Conservation (phyloP, 2,888 invertebrate species). For the Itoplectis maculator region DNA sequence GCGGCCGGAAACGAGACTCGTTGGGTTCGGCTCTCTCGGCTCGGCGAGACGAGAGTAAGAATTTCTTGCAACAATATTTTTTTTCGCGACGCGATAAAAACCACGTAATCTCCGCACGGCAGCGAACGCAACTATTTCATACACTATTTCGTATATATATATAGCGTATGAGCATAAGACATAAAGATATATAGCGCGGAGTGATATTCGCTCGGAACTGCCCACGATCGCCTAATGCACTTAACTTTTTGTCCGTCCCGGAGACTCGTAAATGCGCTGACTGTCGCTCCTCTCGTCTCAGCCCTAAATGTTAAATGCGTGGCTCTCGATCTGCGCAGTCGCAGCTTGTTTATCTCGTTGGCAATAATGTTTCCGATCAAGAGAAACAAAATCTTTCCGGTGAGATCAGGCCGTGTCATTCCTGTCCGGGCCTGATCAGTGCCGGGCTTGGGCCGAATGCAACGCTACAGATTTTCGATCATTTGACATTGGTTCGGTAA, state of each 20-base stretch:
- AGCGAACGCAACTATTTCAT: slow-evolving; percentile 1
- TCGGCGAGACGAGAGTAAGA: neutral
- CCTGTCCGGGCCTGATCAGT: too few species aligned
- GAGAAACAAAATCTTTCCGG: slow-evolving; percentile 45
- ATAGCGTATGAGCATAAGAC: slow-evolving; percentile 22
- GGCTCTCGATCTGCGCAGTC: slow-evolving; percentile 1
- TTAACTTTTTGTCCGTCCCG: slow-evolving; percentile 61
- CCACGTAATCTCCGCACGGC: slow-evolving; percentile 44
- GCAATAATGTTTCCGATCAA: slow-evolving; percentile 52
- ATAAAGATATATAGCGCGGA: too few species aligned
- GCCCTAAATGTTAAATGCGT: slow-evolving; percentile 29
- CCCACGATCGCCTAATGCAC: slow-evolving; percentile 66
- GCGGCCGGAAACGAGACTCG: slow-evolving; percentile 26
- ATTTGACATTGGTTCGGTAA: too few species aligned
- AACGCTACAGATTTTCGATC: too few species aligned
- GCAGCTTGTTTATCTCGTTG: slow-evolving; percentile 27
- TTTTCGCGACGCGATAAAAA: slow-evolving; percentile 43
- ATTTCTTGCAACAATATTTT: slow-evolving; percentile 53
- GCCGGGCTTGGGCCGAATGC: too few species aligned
- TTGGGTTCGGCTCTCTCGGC: too few species aligned
- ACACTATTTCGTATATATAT: neutral
- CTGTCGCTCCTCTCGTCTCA: slow-evolving; percentile 37
- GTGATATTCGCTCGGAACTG: slow-evolving; percentile 37
- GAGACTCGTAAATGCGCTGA: slow-evolving; percentile 60
- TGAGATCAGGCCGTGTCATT: neutral